Conservation (phyloP, 2,113 vertebrate genomes). For the Pedetes capensis region DNA sequence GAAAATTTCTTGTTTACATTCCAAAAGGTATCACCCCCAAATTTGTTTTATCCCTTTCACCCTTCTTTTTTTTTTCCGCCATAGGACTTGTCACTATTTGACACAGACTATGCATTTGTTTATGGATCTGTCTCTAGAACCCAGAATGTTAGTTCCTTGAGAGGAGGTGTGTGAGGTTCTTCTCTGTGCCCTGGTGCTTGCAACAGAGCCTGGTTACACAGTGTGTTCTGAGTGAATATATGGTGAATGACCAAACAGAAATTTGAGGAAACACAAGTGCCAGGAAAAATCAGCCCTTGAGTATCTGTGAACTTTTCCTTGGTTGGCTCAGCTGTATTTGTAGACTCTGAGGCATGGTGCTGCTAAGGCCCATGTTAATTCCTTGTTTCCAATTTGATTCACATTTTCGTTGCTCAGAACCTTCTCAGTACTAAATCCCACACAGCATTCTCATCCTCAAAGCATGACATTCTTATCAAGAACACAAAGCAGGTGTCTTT, state of each 20-base stretch:
- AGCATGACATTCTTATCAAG: not conserved
- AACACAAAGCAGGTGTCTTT: not conserved
- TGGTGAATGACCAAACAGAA: not conserved
- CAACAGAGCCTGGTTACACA: not conserved
- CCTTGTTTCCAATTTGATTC: not conserved
- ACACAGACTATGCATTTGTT: not conserved
- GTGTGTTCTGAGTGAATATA: not conserved
- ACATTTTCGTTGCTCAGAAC: conserved; percentile 26
- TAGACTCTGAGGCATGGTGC: not conserved
- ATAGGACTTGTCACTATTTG: not conserved
- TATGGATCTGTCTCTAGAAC: not conserved
- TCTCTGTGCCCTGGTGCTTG: not conserved
- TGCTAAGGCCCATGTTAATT: not conserved
- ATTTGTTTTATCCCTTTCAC: not conserved
- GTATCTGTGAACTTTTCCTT: not conserved
- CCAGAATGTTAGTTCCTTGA: not conserved
- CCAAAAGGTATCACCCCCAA: not conserved
- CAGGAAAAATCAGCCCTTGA: not conserved
- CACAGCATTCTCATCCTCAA: not conserved
- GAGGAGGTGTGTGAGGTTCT: not conserved
- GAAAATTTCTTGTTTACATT: not conserved
- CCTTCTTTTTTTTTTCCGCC: not conserved
- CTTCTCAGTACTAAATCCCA: conserved; percentile 41
- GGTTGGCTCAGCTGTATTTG: not conserved
- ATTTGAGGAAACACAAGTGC: not conserved